phyloP scores from a whole-genome alignment of 2,888 invertebrate genomes.

The Pristionchus fissidentatus region DNA sequence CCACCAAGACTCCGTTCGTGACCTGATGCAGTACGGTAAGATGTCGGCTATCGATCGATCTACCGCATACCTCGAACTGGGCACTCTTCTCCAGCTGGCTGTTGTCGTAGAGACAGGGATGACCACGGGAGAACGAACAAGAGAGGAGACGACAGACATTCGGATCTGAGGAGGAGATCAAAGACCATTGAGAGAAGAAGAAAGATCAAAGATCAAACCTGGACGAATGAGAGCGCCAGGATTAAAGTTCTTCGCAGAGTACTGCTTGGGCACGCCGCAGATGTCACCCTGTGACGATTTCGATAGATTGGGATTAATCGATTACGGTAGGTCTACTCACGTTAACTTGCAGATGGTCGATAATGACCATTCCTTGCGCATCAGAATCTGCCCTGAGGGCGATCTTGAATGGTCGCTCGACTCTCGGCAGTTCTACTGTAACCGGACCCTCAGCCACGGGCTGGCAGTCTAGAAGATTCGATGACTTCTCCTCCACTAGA shows the following conservation, averaged over 20 bases:
- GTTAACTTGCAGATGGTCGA: constrained; percentile 62
- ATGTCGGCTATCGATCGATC: neutral
- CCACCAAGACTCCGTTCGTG: constrained; percentile 52
- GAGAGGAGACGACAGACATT: constrained; percentile 73
- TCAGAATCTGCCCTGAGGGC: constrained; percentile 62
- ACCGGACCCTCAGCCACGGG: constrained; percentile 59
- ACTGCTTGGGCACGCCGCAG: constrained; percentile 61
- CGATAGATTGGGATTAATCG: neutral
- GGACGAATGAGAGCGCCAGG: constrained; percentile 38
- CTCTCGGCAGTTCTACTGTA: constrained; percentile 61
- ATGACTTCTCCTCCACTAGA: constrained; percentile 63
- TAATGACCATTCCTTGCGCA: constrained; percentile 64
- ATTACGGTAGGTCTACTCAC: neutral
- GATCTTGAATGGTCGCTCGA: constrained; percentile 64
- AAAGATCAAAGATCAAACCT: neutral
- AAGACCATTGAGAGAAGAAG: neutral
- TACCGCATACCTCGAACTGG: constrained; percentile 37
- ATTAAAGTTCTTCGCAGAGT: constrained; percentile 62
- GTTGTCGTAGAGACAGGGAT: constrained; percentile 69
- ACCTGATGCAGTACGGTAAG: constrained; percentile 49
- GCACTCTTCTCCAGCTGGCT: constrained; percentile 45
- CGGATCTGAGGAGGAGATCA: constrained; percentile 52
- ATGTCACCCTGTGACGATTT: constrained; percentile 51
- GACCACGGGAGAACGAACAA: constrained; percentile 68
- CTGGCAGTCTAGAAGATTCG: constrained; percentile 66